These are phyloP conservation scores for Trichonephila clavata DNA, from an alignment of 1,140 invertebrate genomes.

Conservation along the genomic window DNA sequence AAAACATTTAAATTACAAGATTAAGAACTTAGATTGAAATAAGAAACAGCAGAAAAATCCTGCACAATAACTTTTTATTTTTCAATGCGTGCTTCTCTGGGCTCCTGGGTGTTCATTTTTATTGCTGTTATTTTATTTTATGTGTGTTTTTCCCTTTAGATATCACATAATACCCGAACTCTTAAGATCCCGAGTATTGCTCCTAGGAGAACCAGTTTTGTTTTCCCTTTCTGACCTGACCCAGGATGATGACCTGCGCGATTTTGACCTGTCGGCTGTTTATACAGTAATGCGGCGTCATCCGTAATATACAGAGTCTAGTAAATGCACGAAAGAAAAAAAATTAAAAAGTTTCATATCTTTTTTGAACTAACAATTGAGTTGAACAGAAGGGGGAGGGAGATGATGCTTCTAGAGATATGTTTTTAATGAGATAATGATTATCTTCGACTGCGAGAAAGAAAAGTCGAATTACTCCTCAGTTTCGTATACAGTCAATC, in stretches of 20 bases:
- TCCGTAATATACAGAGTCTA: slow-evolving; percentile 23
- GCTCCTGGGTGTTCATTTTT: slow-evolving; percentile 25
- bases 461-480: neutral
- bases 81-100: neutral
- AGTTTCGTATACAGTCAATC: neutral
- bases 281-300: slow-evolving; percentile 58
- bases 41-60: neutral
- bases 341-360: slow-evolving; percentile 10
- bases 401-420: neutral
- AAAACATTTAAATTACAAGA: neutral
- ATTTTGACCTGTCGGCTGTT: slow-evolving; percentile 60
- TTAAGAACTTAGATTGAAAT: neutral
- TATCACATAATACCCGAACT: slow-evolving; percentile 58
- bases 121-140: slow-evolving; percentile 38
- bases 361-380: slow-evolving; percentile 32
- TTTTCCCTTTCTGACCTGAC: slow-evolving; percentile 68
- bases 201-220: slow-evolving; percentile 65
- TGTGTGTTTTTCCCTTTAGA: slow-evolving; percentile 50
- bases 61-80: neutral
- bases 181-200: slow-evolving; percentile 48
- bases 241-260: slow-evolving; percentile 60
- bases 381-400: neutral
- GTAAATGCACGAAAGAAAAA: neutral
- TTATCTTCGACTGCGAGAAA: neutral
- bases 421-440: slow-evolving; percentile 48